Base-by-base conservation (phyloP, 2,888 invertebrate species). In the Lycophotia porphyrea region DNA sequence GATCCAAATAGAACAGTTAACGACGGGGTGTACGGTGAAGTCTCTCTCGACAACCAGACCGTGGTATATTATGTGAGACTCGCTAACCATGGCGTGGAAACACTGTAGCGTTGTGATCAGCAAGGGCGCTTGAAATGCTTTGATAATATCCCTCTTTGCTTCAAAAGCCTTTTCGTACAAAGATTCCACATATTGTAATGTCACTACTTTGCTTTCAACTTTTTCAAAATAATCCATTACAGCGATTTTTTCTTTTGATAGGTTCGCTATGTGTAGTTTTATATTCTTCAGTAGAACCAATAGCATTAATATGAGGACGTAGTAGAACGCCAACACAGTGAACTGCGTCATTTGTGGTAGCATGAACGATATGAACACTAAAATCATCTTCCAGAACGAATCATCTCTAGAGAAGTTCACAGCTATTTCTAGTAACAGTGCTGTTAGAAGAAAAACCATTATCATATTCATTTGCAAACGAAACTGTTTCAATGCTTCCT, bases 1-100 rank as follows among this genome's bases (percentile, higher is more conserved):
- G 1, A 94, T 92, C 95, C 96, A 95, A 55, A 93, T 82, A 0
- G 92, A 89, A 74, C 94, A 94, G 78, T 95, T 95, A 1, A 93
- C n/a, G 9, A 93, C 84, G 24, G 91, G 90, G 60, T 95, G 93
- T n/a, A 87, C 52, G 0, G 88, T 82, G 1, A 94, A 86, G 15
- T 82, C 81, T 31, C 83, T 84, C 24, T 91, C 85, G 0, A 92
- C 67, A 0, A 92, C 81, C 1, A 93, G 27, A 0, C 94, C 95
- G 49, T 95, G 94, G 83, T 93, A 95, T 58, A 95, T 92, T 5
- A 94, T 94, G 79, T 95, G 92, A 1, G 92, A 84, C 74, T 95
- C 94, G 68, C 94, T 94, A 2, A 96, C 92, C 58, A 95, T 92
- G 0, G 93, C 80, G 74, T 96, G 96, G 65, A 96, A 95, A 81